These are phyloP conservation scores for Rallus crepitans DNA, from an alignment of 2,797 vertebrate species.

Conservation along the genomic window DNA sequence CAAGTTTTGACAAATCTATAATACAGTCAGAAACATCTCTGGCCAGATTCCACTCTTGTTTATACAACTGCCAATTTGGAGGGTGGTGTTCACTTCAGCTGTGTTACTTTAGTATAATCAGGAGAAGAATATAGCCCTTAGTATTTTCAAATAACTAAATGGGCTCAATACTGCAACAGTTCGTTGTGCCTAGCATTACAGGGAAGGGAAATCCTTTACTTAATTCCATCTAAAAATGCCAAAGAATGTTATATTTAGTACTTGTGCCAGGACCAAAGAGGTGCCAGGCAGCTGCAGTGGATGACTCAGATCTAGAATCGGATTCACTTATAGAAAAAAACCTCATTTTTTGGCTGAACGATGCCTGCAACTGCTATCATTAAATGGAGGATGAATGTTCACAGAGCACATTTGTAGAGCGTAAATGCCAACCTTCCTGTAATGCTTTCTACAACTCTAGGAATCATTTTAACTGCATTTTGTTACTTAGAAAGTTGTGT, in stretches of 20 bases:
- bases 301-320: slow-evolving; percentile 24
- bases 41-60: slow-evolving; percentile 52
- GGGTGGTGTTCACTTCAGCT: neutral
- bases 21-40: neutral
- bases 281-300: slow-evolving; percentile 52
- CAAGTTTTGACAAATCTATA: slow-evolving; percentile 21
- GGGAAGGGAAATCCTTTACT: slow-evolving; percentile 48
- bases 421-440: neutral
- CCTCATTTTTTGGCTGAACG: neutral
- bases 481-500: neutral
- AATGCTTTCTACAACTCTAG: neutral
- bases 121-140: slow-evolving; percentile 56
- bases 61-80: slow-evolving; percentile 1
- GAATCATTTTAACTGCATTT: neutral
- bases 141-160: slow-evolving; percentile 45
- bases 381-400: neutral
- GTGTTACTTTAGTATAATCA: neutral
- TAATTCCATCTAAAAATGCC: slow-evolving; percentile 29
- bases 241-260: slow-evolving; percentile 18
- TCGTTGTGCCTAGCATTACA: neutral
- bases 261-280: slow-evolving; percentile 19
- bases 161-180: slow-evolving; percentile 14
- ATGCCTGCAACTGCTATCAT: slow-evolving; percentile 8
- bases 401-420: neutral
- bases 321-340: neutral